Conservation (phyloP, 2,888 invertebrate genomes). For the Didymodactylos carnosus region DNA sequence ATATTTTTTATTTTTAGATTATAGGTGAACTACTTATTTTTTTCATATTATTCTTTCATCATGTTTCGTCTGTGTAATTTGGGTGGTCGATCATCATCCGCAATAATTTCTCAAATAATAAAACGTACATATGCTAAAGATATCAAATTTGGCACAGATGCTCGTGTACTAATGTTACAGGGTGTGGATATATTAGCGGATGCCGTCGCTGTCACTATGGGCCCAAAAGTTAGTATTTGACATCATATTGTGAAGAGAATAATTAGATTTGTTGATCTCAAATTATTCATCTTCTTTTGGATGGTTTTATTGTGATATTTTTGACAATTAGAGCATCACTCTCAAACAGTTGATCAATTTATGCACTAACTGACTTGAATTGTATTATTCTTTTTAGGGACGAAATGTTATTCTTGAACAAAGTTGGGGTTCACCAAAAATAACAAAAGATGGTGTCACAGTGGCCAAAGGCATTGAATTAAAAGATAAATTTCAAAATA, state of each 20-base stretch:
- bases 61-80: constrained; percentile 9
- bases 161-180: constrained; percentile 83
- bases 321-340: not conserved
- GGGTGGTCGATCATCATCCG: not conserved
- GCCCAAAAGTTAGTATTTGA: constrained; percentile 60
- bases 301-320: too few species aligned
- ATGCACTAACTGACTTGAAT: too few species aligned
- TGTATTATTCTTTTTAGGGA: constrained; percentile 37
- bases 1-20: too few species aligned
- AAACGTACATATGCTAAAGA: constrained; percentile 53
- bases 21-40: too few species aligned
- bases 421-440: constrained; percentile 97
- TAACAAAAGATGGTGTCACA: constrained; percentile 98
- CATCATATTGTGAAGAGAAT: too few species aligned
- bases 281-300: too few species aligned
- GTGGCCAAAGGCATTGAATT: constrained; percentile 94
- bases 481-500: constrained; percentile 95
- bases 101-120: constrained; percentile 4
- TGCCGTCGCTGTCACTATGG: constrained; percentile 99
- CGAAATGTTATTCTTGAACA: constrained; percentile 97
- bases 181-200: constrained; percentile 93
- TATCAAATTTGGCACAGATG: constrained; percentile 89
- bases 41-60: not conserved
- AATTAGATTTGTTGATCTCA: too few species aligned
- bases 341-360: not conserved